Conservation (phyloP, 2,888 invertebrate species). For the Cataglyphis albicans region DNA sequence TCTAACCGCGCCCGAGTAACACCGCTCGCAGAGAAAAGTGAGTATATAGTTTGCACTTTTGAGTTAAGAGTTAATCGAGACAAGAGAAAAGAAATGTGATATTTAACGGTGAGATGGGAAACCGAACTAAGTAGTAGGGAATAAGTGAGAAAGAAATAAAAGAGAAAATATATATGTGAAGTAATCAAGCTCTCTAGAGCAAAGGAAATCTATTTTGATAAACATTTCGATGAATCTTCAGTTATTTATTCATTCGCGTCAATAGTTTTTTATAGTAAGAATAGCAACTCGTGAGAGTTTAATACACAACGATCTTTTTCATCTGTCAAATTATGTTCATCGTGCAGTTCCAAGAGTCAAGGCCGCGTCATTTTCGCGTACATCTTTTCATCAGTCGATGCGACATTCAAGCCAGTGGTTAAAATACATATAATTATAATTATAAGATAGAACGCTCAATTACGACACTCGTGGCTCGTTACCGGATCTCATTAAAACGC, state of each 20-base stretch:
- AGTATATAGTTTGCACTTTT: slow-evolving; percentile 16
- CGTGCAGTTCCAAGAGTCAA: not conserved
- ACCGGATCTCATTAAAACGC: slow-evolving; percentile 60
- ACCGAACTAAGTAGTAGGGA: not conserved
- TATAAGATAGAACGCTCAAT: slow-evolving; percentile 72
- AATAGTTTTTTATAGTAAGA: not conserved
- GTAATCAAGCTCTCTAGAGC: not conserved
- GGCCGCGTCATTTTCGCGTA: not conserved
- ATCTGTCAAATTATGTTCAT: not conserved
- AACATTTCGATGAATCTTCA: not conserved
- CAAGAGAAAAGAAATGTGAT: slow-evolving; percentile 2
- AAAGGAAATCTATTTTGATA: not conserved
- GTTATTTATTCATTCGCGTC: not conserved
- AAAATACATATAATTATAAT: slow-evolving; percentile 50
- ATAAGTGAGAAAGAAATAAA: not conserved
- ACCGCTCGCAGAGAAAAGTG: not conserved
- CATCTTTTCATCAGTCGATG: slow-evolving; percentile 42
- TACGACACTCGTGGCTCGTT: slow-evolving; percentile 68
- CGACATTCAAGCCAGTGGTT: slow-evolving; percentile 59
- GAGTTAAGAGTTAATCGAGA: slow-evolving; percentile 28
- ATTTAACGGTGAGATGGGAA: not conserved
- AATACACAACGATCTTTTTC: not conserved
- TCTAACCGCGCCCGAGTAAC: slow-evolving; percentile 14
- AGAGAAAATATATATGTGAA: too few species aligned
- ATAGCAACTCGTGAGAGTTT: not conserved